These are phyloP conservation scores for Pseudococcus longispinus DNA, from an alignment of 2,888 invertebrate genomes.

Conservation along the genomic window DNA sequence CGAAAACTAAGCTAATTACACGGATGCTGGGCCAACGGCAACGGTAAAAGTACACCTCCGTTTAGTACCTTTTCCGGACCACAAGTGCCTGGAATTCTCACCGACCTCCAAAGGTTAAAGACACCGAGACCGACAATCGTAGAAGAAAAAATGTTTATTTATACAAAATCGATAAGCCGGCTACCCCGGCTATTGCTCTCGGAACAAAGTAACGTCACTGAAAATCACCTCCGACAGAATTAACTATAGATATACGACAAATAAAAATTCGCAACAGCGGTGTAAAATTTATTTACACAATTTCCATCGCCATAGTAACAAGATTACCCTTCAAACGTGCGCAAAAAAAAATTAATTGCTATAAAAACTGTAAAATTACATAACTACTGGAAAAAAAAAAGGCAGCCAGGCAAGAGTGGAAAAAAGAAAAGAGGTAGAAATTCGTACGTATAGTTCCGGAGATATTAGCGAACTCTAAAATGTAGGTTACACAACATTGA, in stretches of 20 bases:
- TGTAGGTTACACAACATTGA: slow-evolving; percentile 55
- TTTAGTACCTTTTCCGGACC: not conserved
- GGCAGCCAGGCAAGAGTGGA: not conserved
- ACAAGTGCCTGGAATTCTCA: not conserved
- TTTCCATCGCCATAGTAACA: slow-evolving; percentile 30
- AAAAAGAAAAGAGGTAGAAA: slow-evolving; percentile 20
- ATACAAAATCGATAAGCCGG: slow-evolving; percentile 42
- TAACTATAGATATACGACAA: not conserved
- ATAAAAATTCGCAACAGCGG: slow-evolving; percentile 16
- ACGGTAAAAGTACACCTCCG: not conserved
- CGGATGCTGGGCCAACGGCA: not conserved
- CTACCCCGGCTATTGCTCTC: slow-evolving; percentile 33
- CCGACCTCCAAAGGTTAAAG: not conserved
- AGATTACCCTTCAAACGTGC: slow-evolving; percentile 17
- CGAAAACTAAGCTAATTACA: not conserved
- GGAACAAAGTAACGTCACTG: slow-evolving; percentile 13
- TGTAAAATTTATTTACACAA: slow-evolving; percentile 20
- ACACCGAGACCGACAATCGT: not conserved
- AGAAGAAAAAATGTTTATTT: slow-evolving; percentile 34
- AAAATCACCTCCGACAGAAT: slow-evolving; percentile 18
- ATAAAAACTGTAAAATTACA: slow-evolving; percentile 3
- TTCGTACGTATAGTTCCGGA: slow-evolving; percentile 45
- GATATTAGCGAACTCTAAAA: slow-evolving; percentile 50
- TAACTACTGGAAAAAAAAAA: not conserved
- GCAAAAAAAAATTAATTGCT: slow-evolving; percentile 20